These are phyloP conservation scores for Dolichomitus sp. DNA, from an alignment of 2,888 invertebrate genomes.

Conservation along the genomic window DNA sequence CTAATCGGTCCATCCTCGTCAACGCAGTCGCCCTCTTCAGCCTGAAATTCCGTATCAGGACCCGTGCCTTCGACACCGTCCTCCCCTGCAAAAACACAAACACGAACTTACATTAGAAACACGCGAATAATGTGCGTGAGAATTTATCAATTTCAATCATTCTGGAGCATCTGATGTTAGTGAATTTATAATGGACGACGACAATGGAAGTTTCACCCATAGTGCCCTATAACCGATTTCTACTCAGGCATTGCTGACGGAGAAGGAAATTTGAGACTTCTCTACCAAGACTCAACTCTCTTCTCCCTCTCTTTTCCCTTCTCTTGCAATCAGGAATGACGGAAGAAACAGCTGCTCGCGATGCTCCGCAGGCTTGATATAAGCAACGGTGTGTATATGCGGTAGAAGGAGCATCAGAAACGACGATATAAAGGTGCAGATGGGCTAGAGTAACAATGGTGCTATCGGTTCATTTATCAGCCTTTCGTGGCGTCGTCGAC, in stretches of 20 bases:
- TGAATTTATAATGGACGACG: slow-evolving; percentile 21
- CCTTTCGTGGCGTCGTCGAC: slow-evolving; percentile 77
- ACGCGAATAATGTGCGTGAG: neutral
- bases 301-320: slow-evolving; percentile 33
- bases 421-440: slow-evolving; percentile 80
- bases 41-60: slow-evolving; percentile 85
- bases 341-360: slow-evolving; percentile 60
- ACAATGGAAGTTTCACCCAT: slow-evolving; percentile 41
- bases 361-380: slow-evolving; percentile 48
- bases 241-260: slow-evolving; percentile 20
- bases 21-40: slow-evolving; percentile 89
- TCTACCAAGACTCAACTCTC: slow-evolving; percentile 17
- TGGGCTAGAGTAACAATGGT: slow-evolving; percentile 80
- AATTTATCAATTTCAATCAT: slow-evolving; percentile 35
- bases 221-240: slow-evolving; percentile 37
- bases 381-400: slow-evolving; percentile 54
- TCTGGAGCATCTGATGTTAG: slow-evolving; percentile 37
- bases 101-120: neutral
- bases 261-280: slow-evolving; percentile 60
- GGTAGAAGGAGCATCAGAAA: slow-evolving; percentile 59
- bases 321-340: slow-evolving; percentile 61
- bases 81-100: slow-evolving; percentile 87
- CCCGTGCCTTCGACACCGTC: slow-evolving; percentile 84
- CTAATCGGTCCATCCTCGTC: slow-evolving; percentile 88
- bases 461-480: slow-evolving; percentile 85